Percentiles rank a stretch among this genome's conserved stretches.
These are phyloP conservation scores for Potorous gilbertii DNA, from an alignment of 2,797 vertebrate genomes.

Conservation along the genomic window DNA sequence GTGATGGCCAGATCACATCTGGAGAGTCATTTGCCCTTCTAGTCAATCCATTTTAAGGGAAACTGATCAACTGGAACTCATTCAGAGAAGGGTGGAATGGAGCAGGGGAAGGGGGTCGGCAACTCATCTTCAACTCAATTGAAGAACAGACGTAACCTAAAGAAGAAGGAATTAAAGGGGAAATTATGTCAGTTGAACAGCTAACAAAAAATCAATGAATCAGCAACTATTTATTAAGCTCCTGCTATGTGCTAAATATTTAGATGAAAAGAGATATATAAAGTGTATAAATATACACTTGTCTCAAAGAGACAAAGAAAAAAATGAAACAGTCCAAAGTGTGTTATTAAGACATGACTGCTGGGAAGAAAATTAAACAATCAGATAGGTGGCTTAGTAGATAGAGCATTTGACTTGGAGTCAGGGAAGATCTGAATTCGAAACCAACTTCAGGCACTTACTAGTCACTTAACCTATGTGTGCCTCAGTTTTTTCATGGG, in stretches of 20 bases:
- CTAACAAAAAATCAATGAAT: not conserved
- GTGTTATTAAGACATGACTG: not conserved
- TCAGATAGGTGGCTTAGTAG: not conserved
- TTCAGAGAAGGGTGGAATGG: not conserved
- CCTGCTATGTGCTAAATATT: not conserved
- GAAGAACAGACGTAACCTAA: not conserved
- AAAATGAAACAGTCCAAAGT: not conserved
- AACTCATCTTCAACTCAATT: not conserved
- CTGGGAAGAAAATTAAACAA: not conserved
- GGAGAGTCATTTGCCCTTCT: rapidly evolving
- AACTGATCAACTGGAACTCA: not conserved
- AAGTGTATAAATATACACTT: not conserved
- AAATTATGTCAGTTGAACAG: not conserved
- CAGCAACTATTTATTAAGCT: not conserved
- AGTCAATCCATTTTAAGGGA: not conserved
- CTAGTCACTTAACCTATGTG: not conserved
- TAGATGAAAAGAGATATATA: not conserved
- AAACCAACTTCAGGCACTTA: not conserved
- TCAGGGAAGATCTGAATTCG: not conserved
- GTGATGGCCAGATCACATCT: not conserved
- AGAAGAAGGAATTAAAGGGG: not conserved
- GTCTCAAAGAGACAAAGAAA: not conserved
- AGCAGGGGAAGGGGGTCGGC: not conserved
- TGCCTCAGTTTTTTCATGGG: not conserved
- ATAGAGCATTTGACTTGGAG: not conserved